Conservation (phyloP, 2,797 vertebrate genomes). For the Prionace glauca region DNA sequence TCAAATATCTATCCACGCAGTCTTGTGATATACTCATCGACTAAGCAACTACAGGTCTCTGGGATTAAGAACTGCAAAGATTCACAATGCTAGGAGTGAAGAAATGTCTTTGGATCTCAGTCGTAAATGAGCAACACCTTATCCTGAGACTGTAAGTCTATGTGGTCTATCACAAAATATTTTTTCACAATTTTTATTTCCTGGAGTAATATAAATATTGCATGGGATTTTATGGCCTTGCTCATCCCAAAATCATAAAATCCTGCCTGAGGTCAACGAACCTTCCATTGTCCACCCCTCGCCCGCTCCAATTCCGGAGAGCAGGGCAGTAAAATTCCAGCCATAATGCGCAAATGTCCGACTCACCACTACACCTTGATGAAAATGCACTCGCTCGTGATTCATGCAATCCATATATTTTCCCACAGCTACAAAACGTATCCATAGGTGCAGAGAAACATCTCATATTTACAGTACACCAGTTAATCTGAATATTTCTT, state of each 20-base stretch:
- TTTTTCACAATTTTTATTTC: neutral
- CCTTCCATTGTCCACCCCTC: too few relatives aligned
- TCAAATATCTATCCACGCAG: neutral
- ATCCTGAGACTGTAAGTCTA: neutral
- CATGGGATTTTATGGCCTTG: too few relatives aligned
- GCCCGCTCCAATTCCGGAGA: too few relatives aligned
- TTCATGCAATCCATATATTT: neutral
- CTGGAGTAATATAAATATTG: neutral
- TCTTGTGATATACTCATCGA: neutral
- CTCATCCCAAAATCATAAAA: too few relatives aligned
- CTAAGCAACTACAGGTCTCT: neutral
- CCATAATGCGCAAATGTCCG: neutral
- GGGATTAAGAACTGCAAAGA: neutral
- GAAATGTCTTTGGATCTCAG: neutral
- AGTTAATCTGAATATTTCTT: neutral
- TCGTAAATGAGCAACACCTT: neutral
- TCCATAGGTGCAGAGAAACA: neutral
- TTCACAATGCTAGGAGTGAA: neutral
- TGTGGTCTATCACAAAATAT: neutral
- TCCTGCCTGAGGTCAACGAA: too few relatives aligned
- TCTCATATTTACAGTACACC: neutral
- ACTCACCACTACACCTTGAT: neutral
- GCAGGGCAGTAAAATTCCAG: too few relatives aligned
- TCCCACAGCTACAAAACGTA: neutral
- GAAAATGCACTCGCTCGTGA: neutral